Conservation (phyloP, 2,113 vertebrate species). For the Psettodes erumei region DNA sequence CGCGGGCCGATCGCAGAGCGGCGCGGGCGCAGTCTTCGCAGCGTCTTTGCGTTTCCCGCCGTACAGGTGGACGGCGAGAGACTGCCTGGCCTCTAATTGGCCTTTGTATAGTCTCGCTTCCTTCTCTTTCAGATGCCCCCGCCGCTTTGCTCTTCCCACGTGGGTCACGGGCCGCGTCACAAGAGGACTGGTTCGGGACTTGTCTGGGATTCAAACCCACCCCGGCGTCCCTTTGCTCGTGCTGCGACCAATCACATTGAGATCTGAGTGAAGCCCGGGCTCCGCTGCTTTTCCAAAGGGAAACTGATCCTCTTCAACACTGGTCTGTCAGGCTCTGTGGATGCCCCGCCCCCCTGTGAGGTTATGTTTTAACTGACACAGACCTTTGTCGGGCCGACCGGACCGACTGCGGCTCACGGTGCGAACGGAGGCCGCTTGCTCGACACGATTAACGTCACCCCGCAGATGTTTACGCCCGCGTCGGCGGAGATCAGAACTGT, state of each 20-base stretch:
- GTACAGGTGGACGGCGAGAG: not conserved
- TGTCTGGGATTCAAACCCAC: not conserved
- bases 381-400: no score
- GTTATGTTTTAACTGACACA: not conserved
- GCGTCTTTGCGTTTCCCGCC: conserved; percentile 18
- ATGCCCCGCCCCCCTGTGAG: not conserved
- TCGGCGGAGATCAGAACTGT: not conserved
- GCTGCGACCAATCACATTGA: not conserved
- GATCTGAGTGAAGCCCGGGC: no score
- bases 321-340: not conserved
- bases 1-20: no score
- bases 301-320: not conserved
- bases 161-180: conserved; percentile 28
- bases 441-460: not conserved
- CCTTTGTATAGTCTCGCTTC: conserved; percentile 24
- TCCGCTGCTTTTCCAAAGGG: not conserved
- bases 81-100: conserved; percentile 26
- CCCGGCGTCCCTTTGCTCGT: not conserved
- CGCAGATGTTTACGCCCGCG: not conserved
- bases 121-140: conserved; percentile 9
- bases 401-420: not conserved
- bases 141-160: conserved; percentile 42
- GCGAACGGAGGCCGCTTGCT: not conserved
- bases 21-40: no score
- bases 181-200: no score